phyloP scores from a whole-genome alignment of 1,140 invertebrate genomes.

The Manduca sexta region DNA sequence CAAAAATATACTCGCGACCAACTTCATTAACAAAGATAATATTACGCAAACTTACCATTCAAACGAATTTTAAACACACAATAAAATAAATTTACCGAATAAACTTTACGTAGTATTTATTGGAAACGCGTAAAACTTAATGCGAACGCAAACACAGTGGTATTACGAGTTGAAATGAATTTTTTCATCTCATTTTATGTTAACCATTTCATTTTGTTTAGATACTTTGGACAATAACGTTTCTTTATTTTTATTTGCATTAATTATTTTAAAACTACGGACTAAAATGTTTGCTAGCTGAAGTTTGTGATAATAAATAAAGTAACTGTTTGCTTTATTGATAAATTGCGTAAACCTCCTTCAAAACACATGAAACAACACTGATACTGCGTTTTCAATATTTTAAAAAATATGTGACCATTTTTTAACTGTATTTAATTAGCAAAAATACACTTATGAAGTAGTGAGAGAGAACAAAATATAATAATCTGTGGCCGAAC shows the following conservation, averaged over 20 bases:
- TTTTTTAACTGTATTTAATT: no score
- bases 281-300: neutral
- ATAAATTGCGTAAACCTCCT: neutral
- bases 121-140: constrained; percentile 11
- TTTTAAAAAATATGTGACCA: no score
- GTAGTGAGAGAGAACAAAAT: no score
- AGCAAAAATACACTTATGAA: no score
- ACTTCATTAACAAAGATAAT: no score
- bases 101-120: constrained; percentile 4
- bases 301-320: neutral
- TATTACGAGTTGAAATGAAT: neutral
- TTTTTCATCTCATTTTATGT: constrained; percentile 4
- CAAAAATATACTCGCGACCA: no score
- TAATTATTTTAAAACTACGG: neutral
- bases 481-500: no score
- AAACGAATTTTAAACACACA: no score
- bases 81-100: no score
- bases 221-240: neutral
- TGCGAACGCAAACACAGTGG: neutral
- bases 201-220: neutral
- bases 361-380: neutral
- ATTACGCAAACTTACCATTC: no score
- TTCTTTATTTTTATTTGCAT: neutral
- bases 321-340: neutral
- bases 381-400: no score